Conservation (phyloP, 2,113 vertebrate species). For the Catharus minimus region DNA sequence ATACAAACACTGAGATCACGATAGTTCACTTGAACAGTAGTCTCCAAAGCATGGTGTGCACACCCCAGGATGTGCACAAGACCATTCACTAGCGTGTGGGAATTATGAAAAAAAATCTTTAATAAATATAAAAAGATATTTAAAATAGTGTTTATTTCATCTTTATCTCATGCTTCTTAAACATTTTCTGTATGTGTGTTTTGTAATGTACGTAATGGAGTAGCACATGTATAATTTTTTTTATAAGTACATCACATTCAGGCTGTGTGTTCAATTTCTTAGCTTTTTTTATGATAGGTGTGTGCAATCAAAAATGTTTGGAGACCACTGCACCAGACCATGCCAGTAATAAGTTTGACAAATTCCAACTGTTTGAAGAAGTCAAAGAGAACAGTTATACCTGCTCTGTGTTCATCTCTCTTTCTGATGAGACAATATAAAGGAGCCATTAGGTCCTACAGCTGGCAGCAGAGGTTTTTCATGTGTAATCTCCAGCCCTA, state of each 20-base stretch:
- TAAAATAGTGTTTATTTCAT: not conserved
- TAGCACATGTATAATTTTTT: not conserved
- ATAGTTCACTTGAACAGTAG: not conserved
- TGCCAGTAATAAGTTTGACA: not conserved
- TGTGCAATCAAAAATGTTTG: not conserved
- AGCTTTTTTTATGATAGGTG: not conserved
- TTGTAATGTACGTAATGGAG: not conserved
- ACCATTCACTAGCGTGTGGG: rapidly evolving
- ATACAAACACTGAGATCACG: not conserved
- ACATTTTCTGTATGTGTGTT: not conserved
- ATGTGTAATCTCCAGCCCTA: not conserved
- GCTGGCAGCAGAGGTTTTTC: not conserved
- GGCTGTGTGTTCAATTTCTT: not conserved
- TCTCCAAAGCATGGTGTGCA: not conserved
- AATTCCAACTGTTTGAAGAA: not conserved
- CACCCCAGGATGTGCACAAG: not conserved
- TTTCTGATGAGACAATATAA: not conserved
- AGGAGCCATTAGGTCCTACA: not conserved
- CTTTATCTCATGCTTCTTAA: not conserved
- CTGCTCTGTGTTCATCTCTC: not conserved
- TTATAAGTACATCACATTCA: not conserved
- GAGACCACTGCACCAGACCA: not conserved
- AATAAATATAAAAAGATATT: not conserved
- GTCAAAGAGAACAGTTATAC: not conserved
- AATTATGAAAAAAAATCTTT: not conserved